Evolutionary conservation across 1,140 invertebrate genomes (phyloP), one percentile per base, ranked within the genome.

Genomic region (Saccostrea cuccullata): DNA sequence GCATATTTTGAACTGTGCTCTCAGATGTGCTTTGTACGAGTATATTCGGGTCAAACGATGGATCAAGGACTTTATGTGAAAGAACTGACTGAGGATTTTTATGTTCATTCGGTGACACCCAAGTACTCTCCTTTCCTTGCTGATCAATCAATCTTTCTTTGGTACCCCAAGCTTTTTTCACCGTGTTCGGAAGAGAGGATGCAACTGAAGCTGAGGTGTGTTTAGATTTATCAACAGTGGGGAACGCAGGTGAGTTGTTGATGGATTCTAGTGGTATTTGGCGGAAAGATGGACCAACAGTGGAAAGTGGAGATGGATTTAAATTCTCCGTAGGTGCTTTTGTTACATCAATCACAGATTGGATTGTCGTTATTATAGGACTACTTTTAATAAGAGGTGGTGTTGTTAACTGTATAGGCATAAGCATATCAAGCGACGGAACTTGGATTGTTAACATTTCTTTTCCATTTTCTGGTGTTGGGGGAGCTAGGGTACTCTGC

Each of bases 91-190:
- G 23, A 26, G 13, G 11, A 9, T 0, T 36, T 15, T 23, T 15
- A 30, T 5, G 23, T 12, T 77, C 70, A 77, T 77, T 77, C 11
- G 70, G 70, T 77, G 70, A 77, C 15, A 77, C 70, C 70, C 70
- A 77, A 12, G 26, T 36, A 30, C 70, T 77, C 9, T 77, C 70
- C 15, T 26, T 77, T 15, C 70, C 70, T 77, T 77, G 70, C 15
- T 77, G 70, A 17, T 77, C 70, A 77, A 77, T 77, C 23, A 77
- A 26, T 77, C 30, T 77, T 77, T 77, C 70, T 15, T 36, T 77
- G 70, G 70, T 30, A 8, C 70, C 70, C 70, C 70, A 77, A 4
- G 70, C 36, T 77, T 23, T 15, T 12, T 77, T 77, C 2, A 23
- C 70, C 4, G 26, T 3, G 30, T 36, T 77, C 30, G 70, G 70